Evolutionary conservation across 1,140 invertebrate genomes (phyloP).

Genomic region (Latrodectus geometricus): DNA sequence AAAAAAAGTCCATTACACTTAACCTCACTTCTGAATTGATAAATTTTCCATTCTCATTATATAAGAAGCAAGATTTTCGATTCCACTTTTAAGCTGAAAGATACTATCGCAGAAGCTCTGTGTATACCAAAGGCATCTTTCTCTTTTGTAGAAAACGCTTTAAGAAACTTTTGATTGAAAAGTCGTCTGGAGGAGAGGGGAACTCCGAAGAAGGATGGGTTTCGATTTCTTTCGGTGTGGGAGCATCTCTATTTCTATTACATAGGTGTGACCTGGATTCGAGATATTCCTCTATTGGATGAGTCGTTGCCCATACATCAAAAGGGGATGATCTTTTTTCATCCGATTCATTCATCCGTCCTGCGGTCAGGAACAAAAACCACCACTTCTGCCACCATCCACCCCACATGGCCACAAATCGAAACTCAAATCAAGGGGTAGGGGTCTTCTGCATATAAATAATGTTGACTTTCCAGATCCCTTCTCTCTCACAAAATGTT

Average conservation of each 20-base stretch:
- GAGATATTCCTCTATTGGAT: slow-evolving; percentile 46
- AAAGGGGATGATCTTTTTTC: slow-evolving; percentile 52
- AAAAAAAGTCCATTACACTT: too few relatives aligned
- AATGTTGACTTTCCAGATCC: neutral
- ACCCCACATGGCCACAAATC: slow-evolving; percentile 32
- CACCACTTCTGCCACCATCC: neutral
- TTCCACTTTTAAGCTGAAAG: neutral
- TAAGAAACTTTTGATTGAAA: neutral
- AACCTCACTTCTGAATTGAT: too few relatives aligned
- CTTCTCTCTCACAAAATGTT: neutral
- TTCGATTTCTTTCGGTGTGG: slow-evolving; percentile 22
- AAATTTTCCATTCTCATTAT: too few relatives aligned
- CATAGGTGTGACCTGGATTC: slow-evolving; percentile 52
- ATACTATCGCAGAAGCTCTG: neutral
- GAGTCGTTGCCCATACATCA: slow-evolving; percentile 52
- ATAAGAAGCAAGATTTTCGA: too few relatives aligned
- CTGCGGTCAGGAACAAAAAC: slow-evolving; percentile 52
- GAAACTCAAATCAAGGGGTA: slow-evolving; percentile 43
- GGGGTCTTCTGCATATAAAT: neutral
- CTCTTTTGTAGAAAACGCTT: neutral
- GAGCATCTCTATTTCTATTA: slow-evolving; percentile 38
- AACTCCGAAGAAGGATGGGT: neutral
- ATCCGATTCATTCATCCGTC: slow-evolving; percentile 49
- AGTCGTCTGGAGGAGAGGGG: neutral
- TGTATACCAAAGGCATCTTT: neutral